Evolutionary conservation across 2,888 invertebrate species (phyloP), one percentile per base, ranked within the genome.

Genomic region (Leuctra nigra): DNA sequence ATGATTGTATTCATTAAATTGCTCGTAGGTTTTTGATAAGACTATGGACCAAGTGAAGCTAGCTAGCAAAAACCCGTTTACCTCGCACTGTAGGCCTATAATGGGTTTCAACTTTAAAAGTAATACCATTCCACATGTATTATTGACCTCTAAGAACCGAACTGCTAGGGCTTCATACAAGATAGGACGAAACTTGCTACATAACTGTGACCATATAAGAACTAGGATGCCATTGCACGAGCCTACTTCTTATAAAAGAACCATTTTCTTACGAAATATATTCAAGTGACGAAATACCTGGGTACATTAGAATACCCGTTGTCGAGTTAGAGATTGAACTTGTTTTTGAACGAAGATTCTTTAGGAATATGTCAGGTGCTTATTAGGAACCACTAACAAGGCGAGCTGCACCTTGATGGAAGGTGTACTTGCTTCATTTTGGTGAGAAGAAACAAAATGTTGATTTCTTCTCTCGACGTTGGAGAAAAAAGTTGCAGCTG

Each of bases 41-140:
- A n/a, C n/a, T n/a, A n/a, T n/a, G n/a, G n/a, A n/a, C n/a, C n/a
- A n/a, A n/a, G n/a, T n/a, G n/a, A n/a, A n/a, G n/a, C n/a, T n/a
- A n/a, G n/a, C n/a, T n/a, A n/a, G n/a, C 35, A 50, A 50, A 50
- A 50, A 50, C 50, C 22, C 33, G 50, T 50, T 50, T 50, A 50
- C 50, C 50, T 50, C 50, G 50, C 22, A 50, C 33, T 50, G 33
- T 50, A 44, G 44, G 44, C 44, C 44, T 44, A 38, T 38, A 50
- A 41, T 41, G 41, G 20, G 6, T 20, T 33, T 33, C 50, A 35
- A 33, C 33, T 29, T 16, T 18, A 4, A 4, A 13, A 4, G 50
- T 50, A 50, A 50, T 50, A 16, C 33, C 50, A 50, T 50, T 50
- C 50, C 50, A 35, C 35, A 50, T 29, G 50, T 50, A 50, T 50